A percentile compares a stretch with the other conserved stretches of the same genome.
These are phyloP conservation scores for Pithecia hirsuta DNA, from an alignment of 2,797 vertebrate species.

Conservation along the genomic window DNA sequence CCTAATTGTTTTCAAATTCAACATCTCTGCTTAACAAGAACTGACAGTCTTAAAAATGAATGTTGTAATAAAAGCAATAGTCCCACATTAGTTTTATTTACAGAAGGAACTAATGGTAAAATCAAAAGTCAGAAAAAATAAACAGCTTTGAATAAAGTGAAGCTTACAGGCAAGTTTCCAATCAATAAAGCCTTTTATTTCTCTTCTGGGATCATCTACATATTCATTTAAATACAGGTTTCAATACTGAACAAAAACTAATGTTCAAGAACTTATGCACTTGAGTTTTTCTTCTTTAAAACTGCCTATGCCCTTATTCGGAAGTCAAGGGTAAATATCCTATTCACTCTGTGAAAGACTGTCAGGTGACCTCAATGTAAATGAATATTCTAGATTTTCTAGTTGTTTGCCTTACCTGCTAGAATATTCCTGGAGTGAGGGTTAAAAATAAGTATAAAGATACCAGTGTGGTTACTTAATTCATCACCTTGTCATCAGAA, in stretches of 20 bases:
- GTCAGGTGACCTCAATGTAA: not conserved
- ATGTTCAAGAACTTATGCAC: not conserved
- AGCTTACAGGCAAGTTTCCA: not conserved
- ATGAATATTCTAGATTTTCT: slow-evolving; percentile 52
- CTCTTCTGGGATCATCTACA: not conserved
- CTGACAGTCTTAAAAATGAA: not conserved
- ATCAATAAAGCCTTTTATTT: not conserved
- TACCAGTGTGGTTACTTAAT: slow-evolving; percentile 43
- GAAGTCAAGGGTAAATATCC: slow-evolving; percentile 6
- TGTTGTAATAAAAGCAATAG: not conserved
- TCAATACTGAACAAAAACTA: not conserved
- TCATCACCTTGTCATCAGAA: slow-evolving; percentile 66
- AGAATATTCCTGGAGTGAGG: slow-evolving; percentile 59
- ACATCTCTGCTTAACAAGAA: not conserved
- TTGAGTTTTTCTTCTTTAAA: not conserved
- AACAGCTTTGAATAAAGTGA: not conserved
- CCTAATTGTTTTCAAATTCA: not conserved
- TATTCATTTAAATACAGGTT: not conserved
- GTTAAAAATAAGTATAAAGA: slow-evolving; percentile 63
- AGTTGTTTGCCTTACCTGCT: slow-evolving; percentile 27
- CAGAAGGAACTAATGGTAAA: not conserved
- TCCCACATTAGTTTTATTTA: not conserved
- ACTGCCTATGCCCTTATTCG: not conserved
- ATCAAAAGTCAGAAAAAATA: not conserved
- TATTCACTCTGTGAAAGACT: not conserved